Conservation (phyloP, 2,888 invertebrate species). For the Pyrocoelia pectoralis region DNA sequence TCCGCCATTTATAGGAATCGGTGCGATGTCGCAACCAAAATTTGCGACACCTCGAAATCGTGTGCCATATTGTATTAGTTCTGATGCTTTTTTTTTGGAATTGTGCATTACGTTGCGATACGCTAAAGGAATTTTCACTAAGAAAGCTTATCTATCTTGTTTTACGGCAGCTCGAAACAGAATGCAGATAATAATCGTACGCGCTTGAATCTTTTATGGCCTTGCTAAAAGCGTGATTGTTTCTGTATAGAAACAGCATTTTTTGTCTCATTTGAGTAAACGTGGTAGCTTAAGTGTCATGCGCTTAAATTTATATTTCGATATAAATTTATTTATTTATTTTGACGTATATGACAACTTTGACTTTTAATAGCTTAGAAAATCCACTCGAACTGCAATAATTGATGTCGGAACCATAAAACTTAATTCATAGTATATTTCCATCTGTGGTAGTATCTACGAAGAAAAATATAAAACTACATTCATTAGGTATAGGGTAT, state of each 20-base stretch:
- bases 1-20: conserved; percentile 1
- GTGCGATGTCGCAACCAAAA: too few relatives aligned
- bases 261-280: not conserved
- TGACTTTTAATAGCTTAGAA: too few relatives aligned
- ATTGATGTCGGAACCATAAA: too few relatives aligned
- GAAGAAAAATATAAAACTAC: too few relatives aligned
- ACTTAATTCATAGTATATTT: too few relatives aligned
- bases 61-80: not conserved
- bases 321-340: too few relatives aligned
- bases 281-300: not conserved
- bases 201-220: not conserved
- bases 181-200: conserved; percentile 1
- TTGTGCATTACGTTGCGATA: not conserved
- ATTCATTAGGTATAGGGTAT: too few relatives aligned
- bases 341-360: too few relatives aligned
- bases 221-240: not conserved
- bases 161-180: conserved; percentile 1
- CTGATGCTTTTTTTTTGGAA: not conserved
- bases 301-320: not conserved
- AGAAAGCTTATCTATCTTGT: not conserved
- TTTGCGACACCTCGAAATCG: not conserved
- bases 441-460: too few relatives aligned
- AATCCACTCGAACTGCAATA: too few relatives aligned
- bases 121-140: not conserved
- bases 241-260: conserved; percentile 1